Conservation (phyloP, 2,888 invertebrate species). For the Scotopteryx bipunctaria region DNA sequence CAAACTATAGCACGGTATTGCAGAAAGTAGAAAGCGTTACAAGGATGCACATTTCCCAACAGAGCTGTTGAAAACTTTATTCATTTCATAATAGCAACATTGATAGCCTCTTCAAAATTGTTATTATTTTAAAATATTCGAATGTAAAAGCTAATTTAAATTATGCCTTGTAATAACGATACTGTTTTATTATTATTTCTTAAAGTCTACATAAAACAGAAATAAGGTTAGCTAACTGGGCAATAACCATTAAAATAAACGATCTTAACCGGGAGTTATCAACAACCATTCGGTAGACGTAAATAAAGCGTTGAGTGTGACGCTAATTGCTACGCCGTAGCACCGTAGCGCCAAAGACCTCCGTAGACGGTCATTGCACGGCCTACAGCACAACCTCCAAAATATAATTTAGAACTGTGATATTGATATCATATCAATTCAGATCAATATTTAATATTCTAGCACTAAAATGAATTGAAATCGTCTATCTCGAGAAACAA, state of each 20-base stretch:
- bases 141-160: no score
- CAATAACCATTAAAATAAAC: constrained; percentile 32
- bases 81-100: background rate
- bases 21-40: background rate
- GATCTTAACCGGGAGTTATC: constrained; percentile 25
- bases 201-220: background rate
- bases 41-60: background rate
- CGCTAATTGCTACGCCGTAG: constrained; percentile 60
- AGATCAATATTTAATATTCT: no score
- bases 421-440: no score
- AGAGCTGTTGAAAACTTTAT: background rate
- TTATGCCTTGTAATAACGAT: no score
- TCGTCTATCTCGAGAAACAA: background rate
- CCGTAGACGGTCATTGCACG: constrained; percentile 45
- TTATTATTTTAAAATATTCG: no score
- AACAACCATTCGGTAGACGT: constrained; percentile 40
- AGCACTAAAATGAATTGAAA: no score
- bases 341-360: constrained; percentile 43
- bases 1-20: background rate
- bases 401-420: background rate
- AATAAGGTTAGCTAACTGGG: background rate
- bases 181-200: background rate
- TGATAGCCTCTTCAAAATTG: no score
- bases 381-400: constrained; percentile 4
- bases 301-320: constrained; percentile 57